Percentiles rank a stretch among this genome's conserved stretches.
phyloP scores from a whole-genome alignment of 2,797 vertebrate species.

The Orientallactaga sibirica region DNA sequence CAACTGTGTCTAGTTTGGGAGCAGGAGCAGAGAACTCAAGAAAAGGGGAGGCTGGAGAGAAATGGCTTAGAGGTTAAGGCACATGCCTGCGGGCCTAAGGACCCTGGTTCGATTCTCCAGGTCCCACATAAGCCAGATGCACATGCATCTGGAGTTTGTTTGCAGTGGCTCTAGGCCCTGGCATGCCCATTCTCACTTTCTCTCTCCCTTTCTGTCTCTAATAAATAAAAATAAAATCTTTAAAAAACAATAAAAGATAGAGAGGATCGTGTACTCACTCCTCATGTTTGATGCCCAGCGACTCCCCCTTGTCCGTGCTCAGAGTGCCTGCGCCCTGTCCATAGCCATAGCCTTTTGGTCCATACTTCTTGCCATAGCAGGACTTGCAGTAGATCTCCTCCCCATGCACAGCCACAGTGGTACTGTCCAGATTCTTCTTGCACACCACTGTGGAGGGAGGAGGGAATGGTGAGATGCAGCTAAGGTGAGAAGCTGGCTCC shows the following conservation, averaged over 20 bases:
- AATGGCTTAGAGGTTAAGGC: no score
- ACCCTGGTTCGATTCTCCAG: no score
- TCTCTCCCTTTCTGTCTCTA: no score
- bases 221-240: no score
- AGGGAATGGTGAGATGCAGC: neutral
- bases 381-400: constrained; percentile 99
- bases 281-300: constrained; percentile 94
- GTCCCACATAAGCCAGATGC: no score
- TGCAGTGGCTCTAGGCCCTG: no score
- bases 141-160: no score
- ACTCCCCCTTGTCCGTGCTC: constrained; percentile 95
- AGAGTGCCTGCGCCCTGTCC: constrained; percentile 95
- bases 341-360: constrained; percentile 97
- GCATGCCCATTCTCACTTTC: no score
- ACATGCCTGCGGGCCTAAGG: no score
- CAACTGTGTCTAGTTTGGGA: no score
- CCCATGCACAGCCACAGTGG: constrained; percentile 95
- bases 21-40: neutral
- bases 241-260: neutral
- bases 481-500: neutral
- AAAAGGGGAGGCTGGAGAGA: no score
- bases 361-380: constrained; percentile 98
- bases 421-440: constrained; percentile 98
- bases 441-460: constrained; percentile 92
- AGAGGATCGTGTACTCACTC: constrained; percentile 89